These are phyloP conservation scores for Candidula unifasciata DNA, from an alignment of 2,888 invertebrate species.

Conservation along the genomic window DNA sequence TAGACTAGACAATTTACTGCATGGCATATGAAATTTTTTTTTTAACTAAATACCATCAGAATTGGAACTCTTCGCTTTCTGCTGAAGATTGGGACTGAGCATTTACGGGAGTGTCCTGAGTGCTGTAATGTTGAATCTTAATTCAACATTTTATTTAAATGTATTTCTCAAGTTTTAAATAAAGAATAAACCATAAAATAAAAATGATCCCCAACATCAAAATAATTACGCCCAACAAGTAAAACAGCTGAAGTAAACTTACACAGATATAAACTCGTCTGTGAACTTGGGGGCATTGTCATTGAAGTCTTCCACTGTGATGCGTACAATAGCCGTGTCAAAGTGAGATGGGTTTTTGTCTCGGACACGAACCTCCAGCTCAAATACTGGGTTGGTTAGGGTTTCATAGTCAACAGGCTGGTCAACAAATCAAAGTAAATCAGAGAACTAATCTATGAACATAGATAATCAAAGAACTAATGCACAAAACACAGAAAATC, in stretches of 20 bases:
- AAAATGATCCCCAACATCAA: no score
- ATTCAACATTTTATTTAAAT: no score
- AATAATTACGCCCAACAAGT: no score
- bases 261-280: constrained; percentile 41
- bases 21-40: no score
- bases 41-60: no score
- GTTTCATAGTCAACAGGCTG: constrained; percentile 75
- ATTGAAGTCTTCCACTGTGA: constrained; percentile 99
- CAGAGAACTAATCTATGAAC: neutral
- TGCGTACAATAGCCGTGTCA: constrained; percentile 94
- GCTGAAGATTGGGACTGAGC: no score
- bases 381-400: constrained; percentile 67
- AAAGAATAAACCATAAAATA: no score
- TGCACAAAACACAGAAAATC: neutral
- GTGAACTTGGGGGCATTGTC: constrained; percentile 97
- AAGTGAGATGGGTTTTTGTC: constrained; percentile 78
- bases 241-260: neutral
- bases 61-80: no score
- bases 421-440: neutral
- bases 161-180: no score
- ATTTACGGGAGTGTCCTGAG: no score
- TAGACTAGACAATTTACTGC: no score
- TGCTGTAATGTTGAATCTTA: no score
- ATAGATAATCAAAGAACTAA: neutral
- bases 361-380: constrained; percentile 73